Percentiles rank a stretch among this genome's conserved stretches.
phyloP scores from a whole-genome alignment of 2,888 invertebrate genomes.

The Drosophila merina region DNA sequence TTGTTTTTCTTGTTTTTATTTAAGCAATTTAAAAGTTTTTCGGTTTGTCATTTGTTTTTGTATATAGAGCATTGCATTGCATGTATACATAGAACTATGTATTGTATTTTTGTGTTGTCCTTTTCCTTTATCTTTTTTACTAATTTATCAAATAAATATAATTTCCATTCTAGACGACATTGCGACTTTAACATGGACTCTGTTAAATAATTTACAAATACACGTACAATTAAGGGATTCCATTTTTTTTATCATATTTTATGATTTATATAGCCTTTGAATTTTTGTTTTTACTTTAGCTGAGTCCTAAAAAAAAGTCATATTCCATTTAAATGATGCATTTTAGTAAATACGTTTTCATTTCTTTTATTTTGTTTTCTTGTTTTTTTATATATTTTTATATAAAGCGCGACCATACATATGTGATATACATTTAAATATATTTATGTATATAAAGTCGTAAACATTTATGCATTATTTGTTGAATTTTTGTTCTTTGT shows the following conservation, averaged over 20 bases:
- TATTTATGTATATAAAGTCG: slow-evolving; percentile 43
- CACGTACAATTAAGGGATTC: slow-evolving; percentile 36
- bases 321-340: slow-evolving; percentile 42
- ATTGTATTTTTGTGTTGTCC: slow-evolving; percentile 31
- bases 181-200: slow-evolving; percentile 56
- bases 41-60: slow-evolving; percentile 34
- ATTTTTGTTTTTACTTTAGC: slow-evolving; percentile 11
- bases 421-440: slow-evolving; percentile 40
- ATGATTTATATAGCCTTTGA: slow-evolving; percentile 37
- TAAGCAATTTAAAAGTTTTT: slow-evolving; percentile 73
- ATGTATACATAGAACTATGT: slow-evolving; percentile 50
- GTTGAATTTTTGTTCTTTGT: slow-evolving; percentile 3
- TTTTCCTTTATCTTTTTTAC: slow-evolving; percentile 43
- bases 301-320: slow-evolving; percentile 20
- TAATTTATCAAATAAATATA: slow-evolving; percentile 68
- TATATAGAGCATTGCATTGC: slow-evolving; percentile 70
- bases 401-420: slow-evolving; percentile 56
- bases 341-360: slow-evolving; percentile 52
- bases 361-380: slow-evolving; percentile 7
- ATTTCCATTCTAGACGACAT: slow-evolving; percentile 50
- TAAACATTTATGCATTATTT: slow-evolving; percentile 60
- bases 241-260: slow-evolving; percentile 32
- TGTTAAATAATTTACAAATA: slow-evolving; percentile 68
- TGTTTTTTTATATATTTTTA: not conserved
- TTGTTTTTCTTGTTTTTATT: slow-evolving; percentile 61